These are phyloP conservation scores for Acanthisitta chloris DNA, from an alignment of 2,113 vertebrate genomes.

Conservation along the genomic window DNA sequence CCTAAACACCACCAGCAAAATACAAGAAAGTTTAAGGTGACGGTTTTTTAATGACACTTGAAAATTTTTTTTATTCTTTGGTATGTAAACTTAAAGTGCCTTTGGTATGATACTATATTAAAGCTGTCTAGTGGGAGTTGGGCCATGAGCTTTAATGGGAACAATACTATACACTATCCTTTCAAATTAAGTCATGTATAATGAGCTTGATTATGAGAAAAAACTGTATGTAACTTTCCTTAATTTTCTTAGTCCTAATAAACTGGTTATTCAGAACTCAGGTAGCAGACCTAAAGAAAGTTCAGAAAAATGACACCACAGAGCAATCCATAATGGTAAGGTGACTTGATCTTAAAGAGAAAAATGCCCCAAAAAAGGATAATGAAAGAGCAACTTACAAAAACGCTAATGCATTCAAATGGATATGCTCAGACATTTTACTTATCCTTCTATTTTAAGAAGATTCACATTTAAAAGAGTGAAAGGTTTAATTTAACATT, in stretches of 20 bases:
- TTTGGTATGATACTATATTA: background rate
- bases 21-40: background rate
- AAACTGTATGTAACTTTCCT: background rate
- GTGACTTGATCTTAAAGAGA: background rate
- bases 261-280: background rate
- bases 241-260: background rate
- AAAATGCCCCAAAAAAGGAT: background rate
- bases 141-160: background rate
- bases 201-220: background rate
- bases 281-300: background rate
- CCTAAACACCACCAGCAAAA: background rate
- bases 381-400: background rate
- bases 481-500: background rate
- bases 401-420: background rate
- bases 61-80: background rate
- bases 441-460: background rate
- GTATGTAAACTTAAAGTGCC: background rate
- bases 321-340: background rate
- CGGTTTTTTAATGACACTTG: background rate
- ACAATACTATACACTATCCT: background rate
- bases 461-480: background rate
- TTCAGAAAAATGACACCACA: background rate
- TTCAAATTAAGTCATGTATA: background rate
- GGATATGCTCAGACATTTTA: background rate
- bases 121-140: background rate